These are phyloP conservation scores for Nephrocerus scutellatus DNA, from an alignment of 2,888 invertebrate genomes.

Conservation along the genomic window DNA sequence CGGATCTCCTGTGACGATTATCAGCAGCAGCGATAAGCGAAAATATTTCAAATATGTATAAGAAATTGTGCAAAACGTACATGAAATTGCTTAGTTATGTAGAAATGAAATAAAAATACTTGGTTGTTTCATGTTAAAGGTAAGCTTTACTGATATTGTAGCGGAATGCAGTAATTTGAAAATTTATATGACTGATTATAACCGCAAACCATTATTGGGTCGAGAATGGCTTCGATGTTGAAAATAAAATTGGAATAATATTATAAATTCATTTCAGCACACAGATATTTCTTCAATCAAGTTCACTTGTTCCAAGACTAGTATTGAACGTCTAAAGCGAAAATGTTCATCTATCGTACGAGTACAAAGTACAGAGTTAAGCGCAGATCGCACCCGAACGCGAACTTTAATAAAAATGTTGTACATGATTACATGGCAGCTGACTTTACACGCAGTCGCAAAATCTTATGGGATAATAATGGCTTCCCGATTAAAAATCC, in stretches of 20 bases:
- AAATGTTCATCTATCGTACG: too few relatives aligned
- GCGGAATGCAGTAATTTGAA: background rate
- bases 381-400: too few relatives aligned
- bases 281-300: too few relatives aligned
- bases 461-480: too few relatives aligned
- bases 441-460: too few relatives aligned
- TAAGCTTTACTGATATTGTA: background rate
- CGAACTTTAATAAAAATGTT: too few relatives aligned
- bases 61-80: background rate
- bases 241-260: slow-evolving; percentile 8
- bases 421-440: too few relatives aligned
- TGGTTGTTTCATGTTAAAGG: background rate
- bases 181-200: background rate
- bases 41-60: background rate
- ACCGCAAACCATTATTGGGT: background rate
- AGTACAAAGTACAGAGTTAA: too few relatives aligned
- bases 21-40: background rate
- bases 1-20: slow-evolving; percentile 4
- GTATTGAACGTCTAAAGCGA: too few relatives aligned
- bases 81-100: slow-evolving; percentile 11
- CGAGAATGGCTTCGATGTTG: slow-evolving; percentile 2
- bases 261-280: too few relatives aligned
- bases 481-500: too few relatives aligned
- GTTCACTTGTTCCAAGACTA: too few relatives aligned
- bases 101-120: slow-evolving; percentile 4